phyloP scores from a whole-genome alignment of 2,888 invertebrate species.

The Azorinus chamasolen region DNA sequence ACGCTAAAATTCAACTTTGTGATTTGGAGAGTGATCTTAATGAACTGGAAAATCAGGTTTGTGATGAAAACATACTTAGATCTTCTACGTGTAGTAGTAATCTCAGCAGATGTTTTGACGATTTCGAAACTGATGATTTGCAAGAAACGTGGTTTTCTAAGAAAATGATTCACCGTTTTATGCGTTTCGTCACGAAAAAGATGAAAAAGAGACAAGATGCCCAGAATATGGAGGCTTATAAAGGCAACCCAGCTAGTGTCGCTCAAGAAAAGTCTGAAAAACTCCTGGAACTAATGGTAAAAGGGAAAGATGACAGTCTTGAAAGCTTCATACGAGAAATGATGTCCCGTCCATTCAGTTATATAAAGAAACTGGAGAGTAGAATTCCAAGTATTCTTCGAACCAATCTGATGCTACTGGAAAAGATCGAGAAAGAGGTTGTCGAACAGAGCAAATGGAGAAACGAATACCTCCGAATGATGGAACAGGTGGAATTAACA shows the following conservation, averaged over 20 bases:
- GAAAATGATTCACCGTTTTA: slow-evolving; percentile 33
- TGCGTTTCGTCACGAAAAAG: slow-evolving; percentile 28
- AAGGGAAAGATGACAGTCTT: slow-evolving; percentile 50
- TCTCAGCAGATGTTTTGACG: slow-evolving; percentile 40
- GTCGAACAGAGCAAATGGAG: slow-evolving; percentile 53
- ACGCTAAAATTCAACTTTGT: slow-evolving; percentile 65
- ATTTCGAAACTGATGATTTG: slow-evolving; percentile 36
- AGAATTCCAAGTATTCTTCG: slow-evolving; percentile 71
- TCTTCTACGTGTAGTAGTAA: slow-evolving; percentile 5
- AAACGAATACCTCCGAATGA: slow-evolving; percentile 63
- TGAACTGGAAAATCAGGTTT: slow-evolving; percentile 60
- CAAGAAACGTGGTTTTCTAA: slow-evolving; percentile 29
- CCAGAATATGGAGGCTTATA: slow-evolving; percentile 43
- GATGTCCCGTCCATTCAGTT: slow-evolving; percentile 59
- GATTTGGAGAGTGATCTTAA: slow-evolving; percentile 70
- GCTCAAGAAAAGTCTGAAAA: slow-evolving; percentile 62
- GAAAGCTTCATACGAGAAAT: slow-evolving; percentile 51
- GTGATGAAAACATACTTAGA: slow-evolving; percentile 5
- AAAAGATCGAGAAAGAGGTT: slow-evolving; percentile 65
- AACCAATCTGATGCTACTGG: slow-evolving; percentile 69
- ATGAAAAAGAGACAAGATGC: slow-evolving; percentile 41
- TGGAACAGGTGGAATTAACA: slow-evolving; percentile 63
- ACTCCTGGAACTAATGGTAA: slow-evolving; percentile 41
- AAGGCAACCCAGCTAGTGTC: slow-evolving; percentile 39
- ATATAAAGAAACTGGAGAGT: slow-evolving; percentile 52